Evolutionary conservation across 2,113 vertebrate species (phyloP), one percentile per base, ranked within the genome.

Genomic region (Taurulus bubalis): DNA sequence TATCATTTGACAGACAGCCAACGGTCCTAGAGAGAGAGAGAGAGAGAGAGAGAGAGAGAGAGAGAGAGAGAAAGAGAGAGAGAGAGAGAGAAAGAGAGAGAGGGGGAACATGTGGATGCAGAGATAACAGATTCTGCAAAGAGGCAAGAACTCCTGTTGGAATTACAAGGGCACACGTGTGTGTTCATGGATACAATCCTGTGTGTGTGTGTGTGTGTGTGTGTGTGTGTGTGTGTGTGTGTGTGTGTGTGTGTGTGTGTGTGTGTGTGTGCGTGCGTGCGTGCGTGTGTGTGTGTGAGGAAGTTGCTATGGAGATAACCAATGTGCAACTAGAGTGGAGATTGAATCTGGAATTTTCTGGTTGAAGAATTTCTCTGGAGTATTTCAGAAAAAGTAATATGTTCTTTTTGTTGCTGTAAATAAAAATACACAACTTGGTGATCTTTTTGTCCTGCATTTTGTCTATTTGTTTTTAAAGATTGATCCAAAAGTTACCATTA

Each of bases 121-220:
- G 81, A 85, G 90, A 91, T 90, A 91, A 83, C 84, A 47, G 81
- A 83, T 80, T 69, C 62, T 62, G 71, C 73, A 75, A 71, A 85
- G 40, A 85, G 79, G 81, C 76, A 38, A 74, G 3, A 49, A 63
- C n/a, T 32, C 69, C 83, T 76, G 3, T 24, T 81, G 80, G 83
- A 85, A 74, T 81, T 83, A 87, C 77, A 74, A 45, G 49, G 10
- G 68, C 3, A 16, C 45, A 45, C 18, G 38, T 30, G 40, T 51
- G 66, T 32, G 45, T 51, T 12, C 51, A 45, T 51, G 66, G 16
- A 49, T 68, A 22, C 26, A 32, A 68, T 68, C 26, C 18, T 22
- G 4, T 32, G 11, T 67, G 65, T 47, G 64, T 66, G 66, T 59
- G 32, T 65, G 26, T 72, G 47, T 66, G 45, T 47, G 45, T 47